Conservation (phyloP, 92 coral and sea anemone species). For the Nematostella vectensis region DNA sequence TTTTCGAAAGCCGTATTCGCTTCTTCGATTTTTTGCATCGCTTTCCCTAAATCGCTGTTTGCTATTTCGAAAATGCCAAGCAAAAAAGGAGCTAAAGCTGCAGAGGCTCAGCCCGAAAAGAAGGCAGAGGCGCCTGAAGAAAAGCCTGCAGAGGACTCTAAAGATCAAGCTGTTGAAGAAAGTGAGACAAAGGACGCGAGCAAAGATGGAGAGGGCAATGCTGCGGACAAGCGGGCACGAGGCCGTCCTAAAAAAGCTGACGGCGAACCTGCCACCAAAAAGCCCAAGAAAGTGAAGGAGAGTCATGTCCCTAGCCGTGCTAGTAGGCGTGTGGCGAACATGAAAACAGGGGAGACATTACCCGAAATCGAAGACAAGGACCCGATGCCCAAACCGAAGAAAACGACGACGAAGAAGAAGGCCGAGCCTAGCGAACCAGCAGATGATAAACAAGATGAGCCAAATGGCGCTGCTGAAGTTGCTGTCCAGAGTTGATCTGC, state of each 20-base stretch:
- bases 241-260: conserved; percentile 50
- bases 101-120: conserved; percentile 18
- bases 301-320: conserved; percentile 35
- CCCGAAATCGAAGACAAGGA: conserved; percentile 17
- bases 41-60: not conserved
- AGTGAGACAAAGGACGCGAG: conserved; percentile 22
- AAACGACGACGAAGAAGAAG: conserved; percentile 16
- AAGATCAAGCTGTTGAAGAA: conserved; percentile 23
- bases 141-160: conserved; percentile 24
- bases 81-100: conserved; percentile 39
- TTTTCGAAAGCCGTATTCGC: too few species aligned
- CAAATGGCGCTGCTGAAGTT: conserved; percentile 32
- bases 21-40: conserved; percentile 9
- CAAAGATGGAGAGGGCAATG: conserved; percentile 7
- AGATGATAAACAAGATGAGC: conserved; percentile 16
- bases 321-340: conserved; percentile 57
- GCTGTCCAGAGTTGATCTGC: conserved; percentile 31
- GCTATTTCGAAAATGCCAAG: conserved; percentile 27
- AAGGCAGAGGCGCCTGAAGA: conserved; percentile 26
- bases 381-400: conserved; percentile 24
- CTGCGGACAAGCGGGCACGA: conserved; percentile 18
- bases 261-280: conserved; percentile 45
- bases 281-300: conserved; percentile 46
- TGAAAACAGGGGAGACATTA: conserved; percentile 43
- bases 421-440: not conserved